Conservation (phyloP, 2,888 invertebrate species). For the Exocentrus adspersus region DNA sequence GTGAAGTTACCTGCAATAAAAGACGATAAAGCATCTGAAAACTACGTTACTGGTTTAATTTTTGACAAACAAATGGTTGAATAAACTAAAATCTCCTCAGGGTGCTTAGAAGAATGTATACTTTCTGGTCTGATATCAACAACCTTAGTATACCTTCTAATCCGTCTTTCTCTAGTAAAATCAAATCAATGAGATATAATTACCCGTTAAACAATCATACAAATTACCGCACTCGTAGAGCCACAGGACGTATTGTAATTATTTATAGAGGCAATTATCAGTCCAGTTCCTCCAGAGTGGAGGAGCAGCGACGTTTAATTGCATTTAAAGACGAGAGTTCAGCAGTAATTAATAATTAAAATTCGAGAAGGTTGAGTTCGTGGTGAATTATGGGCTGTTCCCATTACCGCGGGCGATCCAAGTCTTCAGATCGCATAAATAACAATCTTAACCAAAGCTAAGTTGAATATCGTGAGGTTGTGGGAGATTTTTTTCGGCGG, state of each 20-base stretch:
- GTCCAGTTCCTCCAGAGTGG: slow-evolving; percentile 11
- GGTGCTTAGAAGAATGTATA: too few species aligned
- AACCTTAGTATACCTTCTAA: too few species aligned
- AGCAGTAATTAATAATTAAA: slow-evolving; percentile 58
- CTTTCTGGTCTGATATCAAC: too few species aligned
- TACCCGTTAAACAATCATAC: background rate
- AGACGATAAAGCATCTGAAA: too few species aligned
- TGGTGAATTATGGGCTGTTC: slow-evolving; percentile 55
- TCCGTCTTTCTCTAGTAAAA: too few species aligned
- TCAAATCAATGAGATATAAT: too few species aligned
- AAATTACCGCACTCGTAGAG: background rate
- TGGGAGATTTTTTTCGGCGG: slow-evolving; percentile 37
- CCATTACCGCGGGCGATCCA: slow-evolving; percentile 41
- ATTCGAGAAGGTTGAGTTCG: slow-evolving; percentile 41
- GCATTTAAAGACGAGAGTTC: slow-evolving; percentile 56
- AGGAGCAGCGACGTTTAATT: slow-evolving; percentile 50
- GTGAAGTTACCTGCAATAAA: too few species aligned
- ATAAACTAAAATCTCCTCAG: too few species aligned
- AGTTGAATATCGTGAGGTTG: slow-evolving; percentile 35
- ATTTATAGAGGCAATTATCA: slow-evolving; percentile 6
- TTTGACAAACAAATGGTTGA: too few species aligned
- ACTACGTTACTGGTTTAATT: too few species aligned
- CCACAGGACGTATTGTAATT: background rate
- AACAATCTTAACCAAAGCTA: slow-evolving; percentile 29
- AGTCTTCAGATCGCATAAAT: slow-evolving; percentile 40